These are phyloP conservation scores for Microctonus aethiopoides DNA, from an alignment of 2,888 invertebrate species.

Conservation along the genomic window DNA sequence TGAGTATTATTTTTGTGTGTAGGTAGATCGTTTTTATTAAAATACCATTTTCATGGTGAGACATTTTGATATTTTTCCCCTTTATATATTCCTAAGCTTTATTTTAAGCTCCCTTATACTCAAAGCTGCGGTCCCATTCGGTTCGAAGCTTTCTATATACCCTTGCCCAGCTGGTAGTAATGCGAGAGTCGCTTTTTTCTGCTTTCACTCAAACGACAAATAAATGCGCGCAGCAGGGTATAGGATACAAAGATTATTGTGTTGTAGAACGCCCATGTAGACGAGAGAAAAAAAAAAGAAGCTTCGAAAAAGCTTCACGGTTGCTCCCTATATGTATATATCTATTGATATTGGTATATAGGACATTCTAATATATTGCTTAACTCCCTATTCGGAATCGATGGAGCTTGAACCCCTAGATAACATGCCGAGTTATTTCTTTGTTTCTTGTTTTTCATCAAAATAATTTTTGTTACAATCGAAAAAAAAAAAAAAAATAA, in stretches of 20 bases:
- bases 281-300: background rate
- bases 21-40: background rate
- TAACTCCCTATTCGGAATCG: constrained; percentile 57
- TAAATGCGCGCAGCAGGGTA: background rate
- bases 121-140: background rate
- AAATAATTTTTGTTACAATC: no score
- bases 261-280: background rate
- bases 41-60: background rate
- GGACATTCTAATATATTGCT: constrained; percentile 46
- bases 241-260: background rate
- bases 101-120: background rate
- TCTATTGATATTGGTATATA: background rate
- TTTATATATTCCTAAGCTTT: background rate
- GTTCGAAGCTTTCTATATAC: background rate
- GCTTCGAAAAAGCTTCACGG: background rate
- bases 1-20: background rate
- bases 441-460: no score
- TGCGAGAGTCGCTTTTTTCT: background rate
- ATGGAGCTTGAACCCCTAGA: constrained; percentile 63
- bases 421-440: constrained; percentile 37
- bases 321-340: no score
- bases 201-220: background rate
- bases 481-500: no score
- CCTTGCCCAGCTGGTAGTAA: background rate
- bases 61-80: background rate